Base-by-base conservation (phyloP, 2,797 vertebrate species). In the Lemur catta region DNA sequence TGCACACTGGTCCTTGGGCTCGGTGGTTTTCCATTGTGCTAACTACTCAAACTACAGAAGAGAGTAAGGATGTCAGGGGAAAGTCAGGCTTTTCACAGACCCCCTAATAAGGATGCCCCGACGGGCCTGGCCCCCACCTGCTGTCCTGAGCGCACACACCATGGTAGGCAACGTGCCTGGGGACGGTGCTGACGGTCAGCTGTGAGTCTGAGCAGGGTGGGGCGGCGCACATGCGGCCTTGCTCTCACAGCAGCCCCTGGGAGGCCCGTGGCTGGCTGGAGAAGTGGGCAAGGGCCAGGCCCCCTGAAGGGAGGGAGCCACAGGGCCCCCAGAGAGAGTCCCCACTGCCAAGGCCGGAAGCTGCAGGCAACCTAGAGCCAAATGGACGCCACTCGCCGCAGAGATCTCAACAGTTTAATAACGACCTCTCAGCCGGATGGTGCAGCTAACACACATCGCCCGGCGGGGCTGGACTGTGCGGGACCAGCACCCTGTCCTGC, bases 401-500 rank as follows among this genome's bases (percentile, higher is more conserved):
- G 43, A 75, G 7, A 12, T 38, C 10, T 6, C 0, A 28, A 78
- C 0, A 13, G 14, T 96, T 84, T 92, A 95, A 93, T 84, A 2
- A 18, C 1, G 1, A 43, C 46, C 22, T 22, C 86, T 55, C 71
- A 12, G 74, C 79, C 63, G 0, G 0, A 9, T 0, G 0, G 76
- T 12, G 6, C 50, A 1, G 79, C 22, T 10, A 0, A 22, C 18
- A 41, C 14, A 50, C 2, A 18, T 41, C 59, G 7, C 3, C 1
- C 2, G 3, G 9, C 26, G 18, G 13, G 43, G 20, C 74, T 2
- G 20, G 3, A 4, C 75, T 2, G 20, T 7, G 0, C 4, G 1
- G 76, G 24, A 57, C n/a, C 52, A 46, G 18, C 0, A 52, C 61
- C 33, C 35, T 38, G 14, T 33, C 3, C 75, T 0, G 8, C 35